Evolutionary conservation across 1,140 invertebrate genomes (phyloP).

Genomic region (Ctenoplectra terminalis): DNA sequence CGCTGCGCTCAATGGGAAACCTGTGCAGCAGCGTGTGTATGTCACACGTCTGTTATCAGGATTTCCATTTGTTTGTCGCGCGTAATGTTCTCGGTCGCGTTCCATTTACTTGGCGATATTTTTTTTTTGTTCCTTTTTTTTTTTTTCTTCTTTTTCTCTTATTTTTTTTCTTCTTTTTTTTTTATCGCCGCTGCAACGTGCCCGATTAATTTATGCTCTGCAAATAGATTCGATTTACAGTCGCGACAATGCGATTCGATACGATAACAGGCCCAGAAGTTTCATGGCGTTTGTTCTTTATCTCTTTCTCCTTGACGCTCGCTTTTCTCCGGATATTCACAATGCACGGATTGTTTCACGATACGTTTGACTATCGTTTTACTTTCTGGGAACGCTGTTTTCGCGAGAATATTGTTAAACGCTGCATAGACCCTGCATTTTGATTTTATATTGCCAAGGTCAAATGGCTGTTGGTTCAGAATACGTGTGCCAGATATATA

Average conservation of each 20-base stretch:
- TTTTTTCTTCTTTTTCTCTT: no score
- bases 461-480: background rate
- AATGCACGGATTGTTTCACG: slow-evolving; percentile 24
- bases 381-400: slow-evolving; percentile 32
- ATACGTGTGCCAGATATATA: slow-evolving; percentile 5
- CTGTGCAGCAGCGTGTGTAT: no score
- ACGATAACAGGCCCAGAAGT: background rate
- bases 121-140: no score
- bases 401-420: slow-evolving; percentile 13
- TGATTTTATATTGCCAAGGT: slow-evolving; percentile 25
- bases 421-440: background rate
- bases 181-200: background rate
- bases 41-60: slow-evolving; percentile 1
- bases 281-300: slow-evolving; percentile 12
- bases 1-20: no score
- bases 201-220: slow-evolving; percentile 23
- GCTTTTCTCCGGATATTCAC: slow-evolving; percentile 14
- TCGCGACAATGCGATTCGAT: slow-evolving; percentile 8
- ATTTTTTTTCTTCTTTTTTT: no score
- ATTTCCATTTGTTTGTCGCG: slow-evolving; percentile 9
- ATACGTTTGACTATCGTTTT: background rate
- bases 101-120: background rate
- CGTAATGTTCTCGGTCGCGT: no score
- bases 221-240: slow-evolving; percentile 9
- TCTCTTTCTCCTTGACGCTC: background rate